Evolutionary conservation across 2,888 invertebrate genomes (phyloP).

Genomic region (Heliconius cydno): DNA sequence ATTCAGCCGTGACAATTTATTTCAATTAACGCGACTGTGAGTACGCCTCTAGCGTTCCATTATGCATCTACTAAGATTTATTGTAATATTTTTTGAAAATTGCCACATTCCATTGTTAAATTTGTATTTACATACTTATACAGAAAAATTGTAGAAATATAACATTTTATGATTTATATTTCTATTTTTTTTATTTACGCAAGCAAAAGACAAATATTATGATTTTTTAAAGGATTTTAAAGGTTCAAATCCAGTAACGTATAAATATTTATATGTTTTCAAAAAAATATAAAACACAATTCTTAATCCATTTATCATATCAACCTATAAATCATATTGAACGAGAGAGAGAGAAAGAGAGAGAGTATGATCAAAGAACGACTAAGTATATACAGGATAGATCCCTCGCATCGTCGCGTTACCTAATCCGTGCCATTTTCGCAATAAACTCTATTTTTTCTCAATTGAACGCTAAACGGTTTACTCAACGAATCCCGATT

Average conservation of each 20-base stretch:
- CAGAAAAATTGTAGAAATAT: neutral
- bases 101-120: constrained; percentile 18
- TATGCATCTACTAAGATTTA: constrained; percentile 52
- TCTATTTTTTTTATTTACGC: no score
- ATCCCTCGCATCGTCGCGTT: constrained; percentile 13
- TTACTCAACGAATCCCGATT: constrained; percentile 72
- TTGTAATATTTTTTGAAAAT: constrained; percentile 45
- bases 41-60: constrained; percentile 56
- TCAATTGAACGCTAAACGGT: constrained; percentile 69
- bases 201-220: no score
- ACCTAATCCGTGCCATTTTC: constrained; percentile 42
- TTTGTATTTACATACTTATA: neutral
- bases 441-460: constrained; percentile 49
- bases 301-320: no score
- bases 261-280: no score
- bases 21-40: constrained; percentile 75
- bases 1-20: constrained; percentile 80
- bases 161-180: neutral
- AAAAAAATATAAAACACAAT: neutral
- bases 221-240: no score
- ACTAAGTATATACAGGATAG: neutral
- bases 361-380: neutral
- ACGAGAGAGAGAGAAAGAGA: neutral
- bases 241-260: no score
- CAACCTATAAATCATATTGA: neutral